Conservation (phyloP, 2,888 invertebrate genomes). For the Electrophaes corylata region DNA sequence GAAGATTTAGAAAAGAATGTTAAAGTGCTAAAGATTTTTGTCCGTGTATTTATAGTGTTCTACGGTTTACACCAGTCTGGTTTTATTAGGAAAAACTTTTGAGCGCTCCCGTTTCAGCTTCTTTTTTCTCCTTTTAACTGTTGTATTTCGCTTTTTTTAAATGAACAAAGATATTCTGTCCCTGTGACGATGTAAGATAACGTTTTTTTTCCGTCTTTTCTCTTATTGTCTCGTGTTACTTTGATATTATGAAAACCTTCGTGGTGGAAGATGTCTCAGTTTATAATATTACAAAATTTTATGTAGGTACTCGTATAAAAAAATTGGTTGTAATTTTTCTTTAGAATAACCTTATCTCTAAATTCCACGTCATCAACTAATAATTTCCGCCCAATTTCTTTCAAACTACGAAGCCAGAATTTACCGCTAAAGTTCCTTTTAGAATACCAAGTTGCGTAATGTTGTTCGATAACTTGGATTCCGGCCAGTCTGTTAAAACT, state of each 20-base stretch:
- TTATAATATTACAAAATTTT: no score
- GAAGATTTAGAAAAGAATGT: not conserved
- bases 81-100: conserved; percentile 3
- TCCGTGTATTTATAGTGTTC: conserved; percentile 11
- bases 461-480: conserved; percentile 13
- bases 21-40: not conserved
- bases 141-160: not conserved
- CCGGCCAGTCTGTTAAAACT: conserved; percentile 9
- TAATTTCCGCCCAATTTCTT: conserved; percentile 25
- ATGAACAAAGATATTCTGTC: not conserved
- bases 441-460: conserved; percentile 16
- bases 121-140: not conserved
- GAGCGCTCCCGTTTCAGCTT: not conserved
- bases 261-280: no score
- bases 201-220: not conserved
- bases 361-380: conserved; percentile 25
- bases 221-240: not conserved
- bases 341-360: conserved; percentile 14
- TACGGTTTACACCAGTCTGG: not conserved
- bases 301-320: no score
- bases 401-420: conserved; percentile 15
- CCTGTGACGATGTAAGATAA: not conserved
- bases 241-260: no score
- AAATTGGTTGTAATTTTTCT: not conserved
- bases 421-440: conserved; percentile 17